Base-by-base conservation (phyloP, 1,140 invertebrate species). In the Orius laevigatus region DNA sequence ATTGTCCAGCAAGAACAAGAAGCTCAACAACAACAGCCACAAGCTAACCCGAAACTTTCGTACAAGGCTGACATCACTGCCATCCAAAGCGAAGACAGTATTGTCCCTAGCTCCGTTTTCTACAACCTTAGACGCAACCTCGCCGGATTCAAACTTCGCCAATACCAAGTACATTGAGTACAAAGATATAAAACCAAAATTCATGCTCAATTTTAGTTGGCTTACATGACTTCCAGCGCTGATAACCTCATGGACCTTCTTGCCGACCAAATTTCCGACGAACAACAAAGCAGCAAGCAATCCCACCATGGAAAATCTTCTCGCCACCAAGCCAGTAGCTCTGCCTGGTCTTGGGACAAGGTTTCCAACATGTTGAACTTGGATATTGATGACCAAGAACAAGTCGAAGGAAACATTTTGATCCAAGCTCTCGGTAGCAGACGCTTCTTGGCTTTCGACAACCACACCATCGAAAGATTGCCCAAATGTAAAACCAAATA, bases 361-460 rank as follows among this genome's bases (percentile, higher is more conserved):
- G 69, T 80, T 35, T 63, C 67, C 15, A 62, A 72, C 33, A 58
- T 72, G 41, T 59, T 81, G 25, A 70, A 74, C 16, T 69, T 79
- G 40, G 53, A 75, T 51, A 54, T 57, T 3, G 58, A 72, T 3
- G 54, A 69, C 48, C 9, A 52, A 1, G 62, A 73, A 54, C 67
- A 72, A 47, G 46, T 80, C 0, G 76, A 78, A 66, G 73, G 68
- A 15, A 61, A 67, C 34, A 12, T 78, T 2, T 63, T 66, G 14
- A 12, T 68, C 0, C 61, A 67, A 31, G 34, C 64, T 2, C 52
- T 63, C 38, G 67, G 66, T 40, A 54, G 57, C 3, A 62, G 68
- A 47, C 55, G 61, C 46, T 71, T 70, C 48, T 67, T 70, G 19
- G 56, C 76, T 2, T 71, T 77, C 46, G 70, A 73, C 56, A 71